phyloP scores from a whole-genome alignment of 1,140 invertebrate genomes.

The Trichogramma pretiosum region DNA sequence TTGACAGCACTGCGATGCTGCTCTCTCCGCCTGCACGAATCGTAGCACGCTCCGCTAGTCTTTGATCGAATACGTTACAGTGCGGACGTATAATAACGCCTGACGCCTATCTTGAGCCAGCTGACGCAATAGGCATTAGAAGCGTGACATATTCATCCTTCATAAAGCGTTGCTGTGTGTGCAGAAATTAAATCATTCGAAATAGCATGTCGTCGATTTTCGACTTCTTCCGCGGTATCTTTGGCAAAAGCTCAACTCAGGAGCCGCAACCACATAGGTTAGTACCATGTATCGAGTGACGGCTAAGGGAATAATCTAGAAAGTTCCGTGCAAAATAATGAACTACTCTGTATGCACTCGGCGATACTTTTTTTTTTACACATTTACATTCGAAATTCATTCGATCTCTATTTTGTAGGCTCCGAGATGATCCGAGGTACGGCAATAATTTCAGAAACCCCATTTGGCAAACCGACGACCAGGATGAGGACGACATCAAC shows the following conservation, averaged over 20 bases:
- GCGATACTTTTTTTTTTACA: background rate
- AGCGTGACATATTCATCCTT: too few relatives aligned
- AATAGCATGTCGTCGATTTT: slow-evolving; percentile 21
- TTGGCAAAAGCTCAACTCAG: slow-evolving; percentile 13
- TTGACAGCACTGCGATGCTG: too few relatives aligned
- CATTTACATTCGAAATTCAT: slow-evolving; percentile 1
- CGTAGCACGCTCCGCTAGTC: background rate
- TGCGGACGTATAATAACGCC: too few relatives aligned
- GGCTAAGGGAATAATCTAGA: too few relatives aligned
- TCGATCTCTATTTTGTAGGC: slow-evolving; percentile 26
- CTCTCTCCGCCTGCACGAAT: background rate
- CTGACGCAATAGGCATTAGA: too few relatives aligned
- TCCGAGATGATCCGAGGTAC: slow-evolving; percentile 17
- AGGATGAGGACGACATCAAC: slow-evolving; percentile 28
- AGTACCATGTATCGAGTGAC: background rate
- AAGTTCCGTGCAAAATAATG: background rate
- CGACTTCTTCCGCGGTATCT: slow-evolving; percentile 29
- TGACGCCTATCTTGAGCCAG: too few relatives aligned
- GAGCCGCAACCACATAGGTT: slow-evolving; percentile 16
- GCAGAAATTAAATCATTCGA: slow-evolving; percentile 17
- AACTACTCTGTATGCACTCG: background rate
- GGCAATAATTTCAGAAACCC: slow-evolving; percentile 30
- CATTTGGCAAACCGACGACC: slow-evolving; percentile 34
- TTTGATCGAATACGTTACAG: too few relatives aligned
- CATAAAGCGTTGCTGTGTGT: too few relatives aligned